Conservation (phyloP, 2,113 vertebrate genomes). For the Burhinus bistriatus region DNA sequence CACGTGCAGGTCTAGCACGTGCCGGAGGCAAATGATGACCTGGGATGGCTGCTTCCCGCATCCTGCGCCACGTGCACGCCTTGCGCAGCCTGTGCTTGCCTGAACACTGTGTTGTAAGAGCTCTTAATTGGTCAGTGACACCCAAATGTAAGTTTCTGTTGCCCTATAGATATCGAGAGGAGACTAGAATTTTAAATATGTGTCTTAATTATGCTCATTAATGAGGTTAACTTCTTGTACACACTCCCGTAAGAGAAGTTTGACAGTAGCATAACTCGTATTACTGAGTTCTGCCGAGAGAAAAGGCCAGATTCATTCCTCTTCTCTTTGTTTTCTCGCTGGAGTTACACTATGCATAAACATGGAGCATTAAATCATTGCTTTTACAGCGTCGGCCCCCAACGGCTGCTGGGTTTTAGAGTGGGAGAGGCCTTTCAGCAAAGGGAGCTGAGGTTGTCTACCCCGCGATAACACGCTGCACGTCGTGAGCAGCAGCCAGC, state of each 20-base stretch:
- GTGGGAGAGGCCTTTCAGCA: background rate
- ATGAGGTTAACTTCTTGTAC: background rate
- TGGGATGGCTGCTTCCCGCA: background rate
- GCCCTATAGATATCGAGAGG: fast-evolving
- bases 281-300: background rate
- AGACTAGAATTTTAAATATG: background rate
- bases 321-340: background rate
- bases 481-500: background rate
- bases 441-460: background rate
- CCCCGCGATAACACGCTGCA: fast-evolving
- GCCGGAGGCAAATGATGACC: background rate
- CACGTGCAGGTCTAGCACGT: background rate
- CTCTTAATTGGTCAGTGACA: background rate
- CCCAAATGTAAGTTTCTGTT: background rate
- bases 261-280: background rate
- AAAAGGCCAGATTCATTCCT: background rate
- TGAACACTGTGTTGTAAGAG: fast-evolving
- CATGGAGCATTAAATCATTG: background rate
- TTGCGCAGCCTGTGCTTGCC: background rate
- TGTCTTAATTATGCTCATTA: background rate
- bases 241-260: background rate
- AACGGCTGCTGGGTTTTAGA: background rate
- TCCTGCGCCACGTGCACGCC: background rate
- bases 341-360: background rate
- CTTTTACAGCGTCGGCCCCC: background rate